Percentiles rank a stretch among this genome's conserved stretches.
Conservation (phyloP, 2,888 invertebrate species). For the Chymomyza fuscimana region DNA sequence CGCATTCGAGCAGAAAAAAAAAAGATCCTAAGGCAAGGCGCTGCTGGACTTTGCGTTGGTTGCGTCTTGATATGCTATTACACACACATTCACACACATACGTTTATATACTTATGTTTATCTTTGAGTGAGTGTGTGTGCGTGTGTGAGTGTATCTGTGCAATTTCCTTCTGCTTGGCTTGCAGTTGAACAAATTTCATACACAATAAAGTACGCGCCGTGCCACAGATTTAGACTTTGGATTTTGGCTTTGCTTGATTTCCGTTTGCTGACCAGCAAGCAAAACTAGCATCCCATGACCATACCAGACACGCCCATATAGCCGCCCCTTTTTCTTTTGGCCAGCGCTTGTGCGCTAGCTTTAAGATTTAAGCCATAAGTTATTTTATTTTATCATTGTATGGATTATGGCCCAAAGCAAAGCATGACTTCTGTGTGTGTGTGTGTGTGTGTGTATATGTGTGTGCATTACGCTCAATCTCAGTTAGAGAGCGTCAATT, state of each 20-base stretch:
- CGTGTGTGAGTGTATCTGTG: slow-evolving; percentile 41
- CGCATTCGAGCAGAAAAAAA: slow-evolving; percentile 54
- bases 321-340: slow-evolving; percentile 49
- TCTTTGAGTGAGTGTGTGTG: slow-evolving; percentile 1
- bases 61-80: slow-evolving; percentile 36
- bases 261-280: slow-evolving; percentile 17
- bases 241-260: slow-evolving; percentile 5
- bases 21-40: slow-evolving; percentile 28
- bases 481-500: neutral
- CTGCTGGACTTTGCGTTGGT: neutral
- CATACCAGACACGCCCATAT: slow-evolving; percentile 21
- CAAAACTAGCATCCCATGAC: slow-evolving; percentile 34
- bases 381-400: slow-evolving; percentile 73
- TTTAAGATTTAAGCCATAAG: slow-evolving; percentile 60
- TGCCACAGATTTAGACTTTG: slow-evolving; percentile 11
- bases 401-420: slow-evolving; percentile 39
- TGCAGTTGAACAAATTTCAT: slow-evolving; percentile 72
- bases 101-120: neutral
- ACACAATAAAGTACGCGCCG: slow-evolving; percentile 64
- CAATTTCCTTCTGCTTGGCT: slow-evolving; percentile 75
- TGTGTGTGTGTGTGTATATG: neutral
- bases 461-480: neutral
- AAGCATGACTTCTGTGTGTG: neutral
- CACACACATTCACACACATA: slow-evolving; percentile 16
- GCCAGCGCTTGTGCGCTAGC: slow-evolving; percentile 51